A percentile compares a stretch with the other conserved stretches of the same genome.
These are phyloP conservation scores for Lepidocyrtinus sp. DNA, from an alignment of 2,888 invertebrate species.

Conservation along the genomic window DNA sequence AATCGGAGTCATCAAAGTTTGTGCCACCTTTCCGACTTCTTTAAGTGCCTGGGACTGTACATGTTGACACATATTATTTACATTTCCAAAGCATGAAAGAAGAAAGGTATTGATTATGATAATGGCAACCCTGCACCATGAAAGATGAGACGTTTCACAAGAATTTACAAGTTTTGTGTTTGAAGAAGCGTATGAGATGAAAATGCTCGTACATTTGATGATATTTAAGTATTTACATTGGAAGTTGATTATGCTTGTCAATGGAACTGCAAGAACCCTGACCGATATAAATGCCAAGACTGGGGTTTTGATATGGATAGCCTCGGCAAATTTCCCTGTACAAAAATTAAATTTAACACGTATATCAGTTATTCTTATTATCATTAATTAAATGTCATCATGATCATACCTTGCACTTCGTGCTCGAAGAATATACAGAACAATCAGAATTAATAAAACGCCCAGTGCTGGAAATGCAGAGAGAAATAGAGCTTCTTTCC, in stretches of 20 bases:
- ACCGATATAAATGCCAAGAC: background rate
- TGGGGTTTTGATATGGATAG: constrained; percentile 25
- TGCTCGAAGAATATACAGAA: constrained; percentile 33
- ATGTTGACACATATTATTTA: background rate
- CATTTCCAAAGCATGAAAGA: background rate
- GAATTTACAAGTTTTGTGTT: background rate
- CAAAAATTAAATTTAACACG: background rate
- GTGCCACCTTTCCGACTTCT: too few relatives aligned
- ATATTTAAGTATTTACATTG: constrained; percentile 11
- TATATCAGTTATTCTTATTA: background rate
- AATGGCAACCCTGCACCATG: background rate
- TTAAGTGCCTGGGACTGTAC: too few relatives aligned
- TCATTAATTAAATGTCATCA: background rate
- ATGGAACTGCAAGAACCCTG: constrained; percentile 34
- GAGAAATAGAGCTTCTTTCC: constrained; percentile 26
- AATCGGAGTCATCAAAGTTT: too few relatives aligned
- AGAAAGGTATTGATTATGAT: background rate
- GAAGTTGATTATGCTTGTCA: constrained; percentile 39
- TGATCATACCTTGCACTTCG: constrained; percentile 28
- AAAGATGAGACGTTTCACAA: background rate
- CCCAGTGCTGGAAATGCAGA: constrained; percentile 40
- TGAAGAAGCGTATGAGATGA: background rate
- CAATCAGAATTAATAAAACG: constrained; percentile 37
- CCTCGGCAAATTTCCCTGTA: constrained; percentile 47
- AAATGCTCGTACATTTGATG: background rate